phyloP scores from a whole-genome alignment of 2,888 invertebrate genomes.

The Hemistola chrysoprasaria region DNA sequence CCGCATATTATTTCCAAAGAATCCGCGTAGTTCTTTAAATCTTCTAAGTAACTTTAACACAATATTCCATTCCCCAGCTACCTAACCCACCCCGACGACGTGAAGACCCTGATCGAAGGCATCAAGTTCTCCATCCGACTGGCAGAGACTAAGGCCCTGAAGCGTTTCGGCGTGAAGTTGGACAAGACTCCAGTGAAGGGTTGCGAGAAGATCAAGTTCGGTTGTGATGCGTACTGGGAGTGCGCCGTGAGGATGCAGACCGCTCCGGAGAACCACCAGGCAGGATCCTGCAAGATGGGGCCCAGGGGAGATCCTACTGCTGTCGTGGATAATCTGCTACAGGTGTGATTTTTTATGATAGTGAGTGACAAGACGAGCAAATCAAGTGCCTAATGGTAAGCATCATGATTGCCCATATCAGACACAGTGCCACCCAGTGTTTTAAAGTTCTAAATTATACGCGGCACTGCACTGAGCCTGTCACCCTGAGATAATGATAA shows the following conservation, averaged over 20 bases:
- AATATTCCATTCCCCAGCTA: slow-evolving; percentile 63
- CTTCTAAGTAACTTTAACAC: no score
- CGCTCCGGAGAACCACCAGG: slow-evolving; percentile 92
- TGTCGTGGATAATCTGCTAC: slow-evolving; percentile 87
- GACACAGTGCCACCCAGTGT: no score
- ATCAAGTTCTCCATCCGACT: slow-evolving; percentile 89
- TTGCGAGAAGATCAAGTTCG: slow-evolving; percentile 89
- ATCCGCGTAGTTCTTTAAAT: no score
- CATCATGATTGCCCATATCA: no score
- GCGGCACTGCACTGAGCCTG: no score
- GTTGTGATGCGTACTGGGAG: slow-evolving; percentile 89
- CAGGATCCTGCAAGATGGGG: slow-evolving; percentile 92
- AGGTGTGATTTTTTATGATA: no score
- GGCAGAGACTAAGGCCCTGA: slow-evolving; percentile 84
- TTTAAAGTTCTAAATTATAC: no score
- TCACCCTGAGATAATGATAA: no score
- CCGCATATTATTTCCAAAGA: no score
- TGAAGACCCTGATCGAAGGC: slow-evolving; percentile 90
- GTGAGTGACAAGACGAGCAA: no score
- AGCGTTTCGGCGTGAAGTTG: slow-evolving; percentile 86
- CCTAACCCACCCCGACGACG: slow-evolving; percentile 89
- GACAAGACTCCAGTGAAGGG: slow-evolving; percentile 88
- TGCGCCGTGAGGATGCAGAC: slow-evolving; percentile 89
- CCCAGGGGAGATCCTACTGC: slow-evolving; percentile 86
- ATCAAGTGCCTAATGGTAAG: no score